phyloP scores from a whole-genome alignment of 2,113 vertebrate species.

The Pica pica region DNA sequence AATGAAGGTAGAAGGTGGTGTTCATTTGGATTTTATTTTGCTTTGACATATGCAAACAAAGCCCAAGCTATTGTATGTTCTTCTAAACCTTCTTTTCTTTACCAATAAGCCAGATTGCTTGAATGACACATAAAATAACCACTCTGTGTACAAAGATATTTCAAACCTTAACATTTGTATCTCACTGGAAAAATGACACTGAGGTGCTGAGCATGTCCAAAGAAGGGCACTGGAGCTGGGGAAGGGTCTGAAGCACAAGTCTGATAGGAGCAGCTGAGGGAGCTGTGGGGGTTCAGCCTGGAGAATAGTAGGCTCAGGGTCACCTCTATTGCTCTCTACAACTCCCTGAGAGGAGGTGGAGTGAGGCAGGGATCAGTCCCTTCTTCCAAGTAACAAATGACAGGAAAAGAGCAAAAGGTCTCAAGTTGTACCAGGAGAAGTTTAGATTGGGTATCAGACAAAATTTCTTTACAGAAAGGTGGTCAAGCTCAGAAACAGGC shows the following conservation, averaged over 20 bases:
- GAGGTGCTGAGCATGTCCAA: fast-evolving
- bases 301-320: fast-evolving
- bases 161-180: background rate
- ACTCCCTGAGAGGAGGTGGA: background rate
- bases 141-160: background rate
- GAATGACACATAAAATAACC: background rate
- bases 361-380: fast-evolving
- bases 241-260: background rate
- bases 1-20: fast-evolving
- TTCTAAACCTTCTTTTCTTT: background rate
- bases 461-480: background rate
- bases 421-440: fast-evolving
- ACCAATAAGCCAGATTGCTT: background rate
- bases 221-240: background rate
- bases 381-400: background rate
- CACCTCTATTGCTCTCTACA: fast-evolving
- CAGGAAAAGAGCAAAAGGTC: background rate
- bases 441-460: background rate
- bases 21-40: background rate
- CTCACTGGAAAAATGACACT: background rate
- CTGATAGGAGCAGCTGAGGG: background rate
- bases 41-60: background rate
- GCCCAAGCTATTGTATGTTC: background rate
- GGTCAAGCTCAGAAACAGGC: background rate
- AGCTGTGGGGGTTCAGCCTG: background rate